Evolutionary conservation across 2,888 invertebrate species (phyloP), one percentile per base, ranked within the genome.

Genomic region (Athrips mouffetella): DNA sequence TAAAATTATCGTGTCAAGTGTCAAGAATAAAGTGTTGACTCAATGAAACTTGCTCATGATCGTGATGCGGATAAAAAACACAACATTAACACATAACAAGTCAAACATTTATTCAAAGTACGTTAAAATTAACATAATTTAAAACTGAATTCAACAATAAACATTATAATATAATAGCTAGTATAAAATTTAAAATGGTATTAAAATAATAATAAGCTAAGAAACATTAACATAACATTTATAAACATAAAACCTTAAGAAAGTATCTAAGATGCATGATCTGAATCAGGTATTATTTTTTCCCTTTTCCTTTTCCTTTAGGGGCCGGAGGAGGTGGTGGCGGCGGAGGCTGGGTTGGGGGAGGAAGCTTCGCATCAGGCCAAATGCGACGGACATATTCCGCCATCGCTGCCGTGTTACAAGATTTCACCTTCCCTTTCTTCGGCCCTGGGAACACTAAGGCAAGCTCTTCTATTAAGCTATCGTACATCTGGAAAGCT

Each of bases 401-500:
- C 1, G 21, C 40, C 37, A 50, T 20, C 3, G 31, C 16, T 0
- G 2, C 13, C 3, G 45, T 8, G 29, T 45, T 31, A 1, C 41
- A 13, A 3, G 31, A 16, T 4, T 11, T 29, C 5, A 13, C 10
- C 29, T 48, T 52, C 6, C 45, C 47, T 4, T 1, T 27, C 11
- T 21, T 42, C 2, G 47, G 44, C 0, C 47, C 49, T 11, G 35
- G 47, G 33, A 52, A 52, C 3, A 41, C 47, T 8, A 10, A 0
- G 0, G 8, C 41, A 8, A 59, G 11, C 25, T 37, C 50, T 4
- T 49, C 42, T 8, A 54, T 29, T 1, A 71, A 51, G 7, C 60
- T 60, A 2, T 62, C 55, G 41, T 70, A 67, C 13, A 80, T 50
- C 1, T 50, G 42, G 15, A 16, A 52, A 0, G 58, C 63, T 0